A percentile compares a stretch with the other conserved stretches of the same genome.
Evolutionary conservation across 2,113 vertebrate species (phyloP).

Genomic region (Poeciliopsis prolifica): DNA sequence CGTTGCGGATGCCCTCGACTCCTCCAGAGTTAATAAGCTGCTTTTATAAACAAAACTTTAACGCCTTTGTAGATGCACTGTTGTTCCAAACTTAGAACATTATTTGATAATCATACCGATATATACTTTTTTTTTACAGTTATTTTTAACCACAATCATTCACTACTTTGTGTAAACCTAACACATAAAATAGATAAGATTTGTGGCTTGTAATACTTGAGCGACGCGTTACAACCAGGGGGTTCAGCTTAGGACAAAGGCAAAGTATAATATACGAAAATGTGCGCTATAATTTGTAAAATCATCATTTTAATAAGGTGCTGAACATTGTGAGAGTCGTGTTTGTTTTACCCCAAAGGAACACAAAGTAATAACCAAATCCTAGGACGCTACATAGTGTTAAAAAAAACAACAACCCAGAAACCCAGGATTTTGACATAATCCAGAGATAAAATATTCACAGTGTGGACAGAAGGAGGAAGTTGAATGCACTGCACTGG

Average conservation of each 20-base stretch:
- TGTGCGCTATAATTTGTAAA: conserved; percentile 34
- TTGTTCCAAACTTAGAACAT: background rate
- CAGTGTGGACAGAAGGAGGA: conserved; percentile 49
- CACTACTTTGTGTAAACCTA: no score
- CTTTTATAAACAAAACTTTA: background rate
- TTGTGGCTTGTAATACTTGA: background rate
- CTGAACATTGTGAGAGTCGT: conserved; percentile 67
- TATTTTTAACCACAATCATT: no score
- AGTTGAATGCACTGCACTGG: conserved; percentile 50
- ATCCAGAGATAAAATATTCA: conserved; percentile 47
- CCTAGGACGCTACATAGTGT: conserved; percentile 14
- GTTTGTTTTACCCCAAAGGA: conserved; percentile 43
- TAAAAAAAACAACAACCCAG: no score
- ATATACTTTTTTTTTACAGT: no score
- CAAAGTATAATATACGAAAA: background rate
- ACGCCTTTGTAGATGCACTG: no score
- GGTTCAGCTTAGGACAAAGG: no score
- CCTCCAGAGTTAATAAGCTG: background rate
- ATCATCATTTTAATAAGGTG: conserved; percentile 78
- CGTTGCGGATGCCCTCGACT: background rate
- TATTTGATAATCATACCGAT: background rate
- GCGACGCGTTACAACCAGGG: no score
- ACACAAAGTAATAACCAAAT: conserved; percentile 46
- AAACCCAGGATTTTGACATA: no score
- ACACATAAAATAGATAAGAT: background rate